Base-by-base conservation (phyloP, 2,888 invertebrate genomes). In the Lacanobia wlatinum region DNA sequence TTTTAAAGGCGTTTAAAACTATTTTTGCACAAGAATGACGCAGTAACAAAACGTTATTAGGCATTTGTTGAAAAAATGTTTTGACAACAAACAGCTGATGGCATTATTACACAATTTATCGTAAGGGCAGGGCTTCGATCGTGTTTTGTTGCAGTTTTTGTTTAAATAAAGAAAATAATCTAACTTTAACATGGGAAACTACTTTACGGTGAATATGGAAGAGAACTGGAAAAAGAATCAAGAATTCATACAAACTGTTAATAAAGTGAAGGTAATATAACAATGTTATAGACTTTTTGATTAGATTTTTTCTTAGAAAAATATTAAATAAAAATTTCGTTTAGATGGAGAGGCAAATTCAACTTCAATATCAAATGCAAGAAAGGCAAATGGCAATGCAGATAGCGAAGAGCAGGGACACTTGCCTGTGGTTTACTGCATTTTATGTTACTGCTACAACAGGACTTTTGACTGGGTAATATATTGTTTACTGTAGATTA, bases 341-440 rank as follows among this genome's bases (percentile, higher is more conserved):
- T 89, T 72, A 97, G 98, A 96, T 98, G 96, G 98, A 98, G 89
- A 96, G 98, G 75, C 98, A 98, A 94, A 97, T 98, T 82, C 98
- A 98, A 89, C 96, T 98, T 96, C 97, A 97, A 91, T 97, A 98
- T 92, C 98, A 98, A 92, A 97, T 98, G 95, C 97, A 98, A 88
- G 98, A 98, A 90, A 95, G 98, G 76, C 96, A 97, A 93, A 96
- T 97, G 92, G 98, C 98, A 0, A 93, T 97, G 93, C 96, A 97
- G 91, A 96, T 98, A 73, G 97, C 98, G 0, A 96, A 97, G 87
- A 96, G 97, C 80, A 95, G 98, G 82, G 98, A 98, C 89, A 93
- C 98, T 28, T 97, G 98, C 88, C 96, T 97, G 84, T 98, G 98
- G 98, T 93, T 97, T 70, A 96, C 97, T 53, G 94, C 97, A 14